These are phyloP conservation scores for Hassar affinis DNA, from an alignment of 2,113 vertebrate genomes.

Conservation along the genomic window DNA sequence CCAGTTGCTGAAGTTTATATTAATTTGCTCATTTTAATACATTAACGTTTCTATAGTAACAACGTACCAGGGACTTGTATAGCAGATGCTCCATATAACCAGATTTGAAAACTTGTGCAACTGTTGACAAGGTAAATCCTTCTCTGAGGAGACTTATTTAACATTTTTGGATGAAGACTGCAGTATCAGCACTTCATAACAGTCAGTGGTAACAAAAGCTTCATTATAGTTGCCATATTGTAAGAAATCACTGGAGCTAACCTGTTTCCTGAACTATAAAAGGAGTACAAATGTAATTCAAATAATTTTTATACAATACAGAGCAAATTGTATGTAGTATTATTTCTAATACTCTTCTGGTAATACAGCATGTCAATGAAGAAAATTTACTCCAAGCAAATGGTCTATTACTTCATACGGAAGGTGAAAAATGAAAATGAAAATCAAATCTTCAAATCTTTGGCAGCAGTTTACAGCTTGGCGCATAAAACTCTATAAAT, in stretches of 20 bases:
- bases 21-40: neutral
- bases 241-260: neutral
- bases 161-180: neutral
- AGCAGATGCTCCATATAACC: neutral
- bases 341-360: neutral
- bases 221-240: neutral
- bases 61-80: neutral
- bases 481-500: conserved; percentile 11
- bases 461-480: neutral
- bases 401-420: neutral
- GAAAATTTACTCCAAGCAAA: neutral
- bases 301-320: too few relatives aligned
- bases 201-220: too few relatives aligned
- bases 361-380: neutral
- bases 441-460: neutral
- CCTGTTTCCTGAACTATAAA: too few relatives aligned
- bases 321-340: neutral
- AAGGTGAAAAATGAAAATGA: neutral
- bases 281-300: too few relatives aligned
- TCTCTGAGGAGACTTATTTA: neutral
- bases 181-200: too few relatives aligned
- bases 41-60: neutral
- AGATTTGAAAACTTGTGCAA: neutral
- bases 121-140: neutral
- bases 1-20: neutral